These are phyloP conservation scores for Melierax canorus DNA, from an alignment of 2,113 vertebrate species.

Conservation along the genomic window DNA sequence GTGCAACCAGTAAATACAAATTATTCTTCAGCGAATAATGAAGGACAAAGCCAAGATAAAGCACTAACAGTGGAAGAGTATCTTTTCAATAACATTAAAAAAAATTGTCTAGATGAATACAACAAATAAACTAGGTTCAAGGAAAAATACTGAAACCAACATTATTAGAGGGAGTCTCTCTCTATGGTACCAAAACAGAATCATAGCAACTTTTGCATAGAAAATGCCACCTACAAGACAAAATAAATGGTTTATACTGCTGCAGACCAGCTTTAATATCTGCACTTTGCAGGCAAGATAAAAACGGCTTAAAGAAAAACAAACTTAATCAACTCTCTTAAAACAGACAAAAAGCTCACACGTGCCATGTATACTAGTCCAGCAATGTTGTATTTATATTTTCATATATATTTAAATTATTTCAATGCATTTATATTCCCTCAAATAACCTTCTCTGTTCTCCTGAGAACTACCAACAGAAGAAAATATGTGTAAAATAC, in stretches of 20 bases:
- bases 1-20: background rate
- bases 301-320: background rate
- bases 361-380: background rate
- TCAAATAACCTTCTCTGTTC: background rate
- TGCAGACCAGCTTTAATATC: background rate
- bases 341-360: background rate
- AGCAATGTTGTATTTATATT: background rate
- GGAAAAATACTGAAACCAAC: background rate
- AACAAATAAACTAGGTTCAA: background rate
- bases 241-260: background rate
- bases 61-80: background rate
- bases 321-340: background rate
- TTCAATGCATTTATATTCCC: background rate
- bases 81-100: background rate
- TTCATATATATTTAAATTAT: background rate
- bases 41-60: constrained; percentile 8
- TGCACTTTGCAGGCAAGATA: background rate
- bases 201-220: background rate
- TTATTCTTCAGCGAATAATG: constrained; percentile 10
- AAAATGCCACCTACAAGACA: background rate
- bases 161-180: background rate
- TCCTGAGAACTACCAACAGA: background rate
- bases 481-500: background rate
- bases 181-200: background rate
- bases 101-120: background rate